Evolutionary conservation across 2,113 vertebrate genomes (phyloP).

Genomic region (Misgurnus anguillicaudatus): DNA sequence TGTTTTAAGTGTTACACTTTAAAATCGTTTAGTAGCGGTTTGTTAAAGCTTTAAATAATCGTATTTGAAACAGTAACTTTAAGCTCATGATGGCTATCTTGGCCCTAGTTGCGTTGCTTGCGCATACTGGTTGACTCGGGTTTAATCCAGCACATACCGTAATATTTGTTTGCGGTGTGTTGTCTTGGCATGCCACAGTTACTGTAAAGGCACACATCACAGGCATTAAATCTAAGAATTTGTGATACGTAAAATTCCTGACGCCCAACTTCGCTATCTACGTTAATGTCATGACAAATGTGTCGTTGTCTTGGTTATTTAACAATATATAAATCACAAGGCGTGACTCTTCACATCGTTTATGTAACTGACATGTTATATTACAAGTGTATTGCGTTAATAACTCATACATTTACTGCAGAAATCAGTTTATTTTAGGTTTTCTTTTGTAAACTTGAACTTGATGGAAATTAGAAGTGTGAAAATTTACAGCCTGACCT

Average conservation of each 20-base stretch:
- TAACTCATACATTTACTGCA: too few relatives aligned
- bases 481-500: too few relatives aligned
- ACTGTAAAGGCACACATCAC: too few relatives aligned
- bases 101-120: not conserved
- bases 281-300: not conserved
- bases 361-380: too few relatives aligned
- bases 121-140: constrained; percentile 32
- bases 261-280: not conserved
- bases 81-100: constrained; percentile 15
- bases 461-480: too few relatives aligned
- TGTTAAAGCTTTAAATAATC: not conserved
- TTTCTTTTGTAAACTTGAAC: too few relatives aligned
- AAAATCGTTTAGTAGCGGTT: not conserved
- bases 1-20: not conserved
- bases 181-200: not conserved
- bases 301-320: too few relatives aligned
- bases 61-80: not conserved
- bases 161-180: not conserved
- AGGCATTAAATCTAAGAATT: not conserved
- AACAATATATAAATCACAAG: too few relatives aligned
- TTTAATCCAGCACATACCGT: constrained; percentile 10
- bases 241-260: not conserved
- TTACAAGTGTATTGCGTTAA: too few relatives aligned
- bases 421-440: too few relatives aligned
- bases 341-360: too few relatives aligned